phyloP scores from a whole-genome alignment of 2,888 invertebrate species.

The Xestoiulus laeticollis region DNA sequence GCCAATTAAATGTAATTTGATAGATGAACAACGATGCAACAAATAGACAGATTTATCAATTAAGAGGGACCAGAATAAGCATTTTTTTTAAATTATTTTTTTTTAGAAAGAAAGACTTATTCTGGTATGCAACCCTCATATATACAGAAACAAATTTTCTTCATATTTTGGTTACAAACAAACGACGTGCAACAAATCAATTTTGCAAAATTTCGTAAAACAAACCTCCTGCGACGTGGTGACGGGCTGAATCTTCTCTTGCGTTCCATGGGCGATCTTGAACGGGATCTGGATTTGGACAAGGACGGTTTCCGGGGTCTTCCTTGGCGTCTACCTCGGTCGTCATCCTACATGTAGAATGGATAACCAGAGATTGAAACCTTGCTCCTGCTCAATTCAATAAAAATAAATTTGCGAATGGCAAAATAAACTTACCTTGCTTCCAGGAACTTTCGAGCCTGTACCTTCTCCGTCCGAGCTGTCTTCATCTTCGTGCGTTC shows the following conservation, averaged over 20 bases:
- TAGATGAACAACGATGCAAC: neutral
- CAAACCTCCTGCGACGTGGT: slow-evolving; percentile 46
- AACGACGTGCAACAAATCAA: too few relatives aligned
- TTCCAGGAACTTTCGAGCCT: slow-evolving; percentile 56
- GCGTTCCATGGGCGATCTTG: slow-evolving; percentile 44
- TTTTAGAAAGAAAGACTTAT: too few relatives aligned
- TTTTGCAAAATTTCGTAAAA: neutral
- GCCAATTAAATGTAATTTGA: neutral
- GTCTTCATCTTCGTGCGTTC: slow-evolving; percentile 72
- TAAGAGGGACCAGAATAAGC: too few relatives aligned
- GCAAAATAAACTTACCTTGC: slow-evolving; percentile 55
- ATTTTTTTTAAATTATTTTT: too few relatives aligned
- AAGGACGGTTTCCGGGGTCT: neutral
- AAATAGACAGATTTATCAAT: too few relatives aligned
- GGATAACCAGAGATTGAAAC: neutral
- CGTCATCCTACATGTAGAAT: slow-evolving; percentile 16
- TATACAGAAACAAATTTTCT: too few relatives aligned
- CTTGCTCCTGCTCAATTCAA: neutral
- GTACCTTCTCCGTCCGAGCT: slow-evolving; percentile 57
- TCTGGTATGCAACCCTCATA: too few relatives aligned
- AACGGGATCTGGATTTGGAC: slow-evolving; percentile 51
- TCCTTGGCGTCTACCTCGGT: neutral
- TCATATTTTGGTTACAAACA: too few relatives aligned
- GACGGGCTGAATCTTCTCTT: slow-evolving; percentile 49
- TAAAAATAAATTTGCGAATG: neutral